Percentiles rank a stretch among this genome's conserved stretches.
phyloP scores from a whole-genome alignment of 2,888 invertebrate species.

The Amblyjoppa proteus region DNA sequence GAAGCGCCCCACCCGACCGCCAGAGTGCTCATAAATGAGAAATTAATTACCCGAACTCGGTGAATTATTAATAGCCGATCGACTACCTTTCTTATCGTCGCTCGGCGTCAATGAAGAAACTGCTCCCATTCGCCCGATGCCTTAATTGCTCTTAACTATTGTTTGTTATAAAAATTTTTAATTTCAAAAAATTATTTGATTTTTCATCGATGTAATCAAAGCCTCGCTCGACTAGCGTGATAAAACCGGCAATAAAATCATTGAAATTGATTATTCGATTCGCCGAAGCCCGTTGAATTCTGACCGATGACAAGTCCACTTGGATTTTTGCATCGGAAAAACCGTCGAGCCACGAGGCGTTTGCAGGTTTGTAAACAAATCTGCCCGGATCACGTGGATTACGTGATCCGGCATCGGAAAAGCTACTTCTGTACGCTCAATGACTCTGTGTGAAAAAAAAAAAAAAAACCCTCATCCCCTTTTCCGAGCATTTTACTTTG shows the following conservation, averaged over 20 bases:
- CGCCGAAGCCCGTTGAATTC: neutral
- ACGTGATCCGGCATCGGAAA: conserved; percentile 46
- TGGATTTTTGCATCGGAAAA: conserved; percentile 44
- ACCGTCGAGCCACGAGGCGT: conserved; percentile 24
- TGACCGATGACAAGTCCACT: conserved; percentile 15
- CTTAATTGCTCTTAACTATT: neutral
- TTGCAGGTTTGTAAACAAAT: conserved; percentile 58
- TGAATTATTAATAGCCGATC: conserved; percentile 62
- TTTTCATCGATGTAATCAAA: neutral
- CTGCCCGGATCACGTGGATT: conserved; percentile 38
- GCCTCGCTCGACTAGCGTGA: neutral
- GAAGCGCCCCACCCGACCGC: conserved; percentile 30
- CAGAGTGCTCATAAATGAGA: conserved; percentile 51
- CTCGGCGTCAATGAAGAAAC: neutral
- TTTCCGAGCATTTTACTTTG: conserved; percentile 50
- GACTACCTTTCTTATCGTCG: conserved; percentile 9
- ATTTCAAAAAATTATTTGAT: neutral
- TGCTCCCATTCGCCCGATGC: neutral
- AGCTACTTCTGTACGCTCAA: conserved; percentile 35
- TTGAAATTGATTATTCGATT: neutral
- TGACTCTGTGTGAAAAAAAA: neutral
- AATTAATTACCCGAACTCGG: conserved; percentile 58
- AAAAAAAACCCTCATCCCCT: neutral
- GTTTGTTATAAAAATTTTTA: neutral
- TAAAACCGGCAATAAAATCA: neutral